Evolutionary conservation across 2,113 vertebrate species (phyloP).

Genomic region (Strigops habroptila): DNA sequence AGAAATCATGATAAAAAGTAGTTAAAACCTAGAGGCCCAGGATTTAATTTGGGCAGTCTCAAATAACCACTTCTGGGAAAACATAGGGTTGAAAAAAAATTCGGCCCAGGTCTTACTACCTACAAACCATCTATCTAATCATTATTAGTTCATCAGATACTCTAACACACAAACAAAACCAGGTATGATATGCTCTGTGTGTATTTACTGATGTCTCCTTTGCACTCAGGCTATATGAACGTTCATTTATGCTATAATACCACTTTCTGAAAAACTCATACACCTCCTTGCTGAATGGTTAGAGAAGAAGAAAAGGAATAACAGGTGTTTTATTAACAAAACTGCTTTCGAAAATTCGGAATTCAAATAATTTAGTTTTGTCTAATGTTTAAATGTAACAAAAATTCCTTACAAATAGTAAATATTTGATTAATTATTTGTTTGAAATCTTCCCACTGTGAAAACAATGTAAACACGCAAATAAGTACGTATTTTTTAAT

Average conservation of each 20-base stretch:
- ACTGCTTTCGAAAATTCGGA: background rate
- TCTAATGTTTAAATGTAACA: background rate
- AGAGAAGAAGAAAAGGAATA: background rate
- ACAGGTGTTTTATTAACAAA: background rate
- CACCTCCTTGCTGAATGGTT: background rate
- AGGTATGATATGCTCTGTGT: background rate
- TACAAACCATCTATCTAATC: background rate
- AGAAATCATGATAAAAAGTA: background rate
- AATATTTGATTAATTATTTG: background rate
- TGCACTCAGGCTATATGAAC: background rate
- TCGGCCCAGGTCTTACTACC: background rate
- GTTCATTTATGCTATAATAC: background rate
- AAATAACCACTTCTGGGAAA: background rate
- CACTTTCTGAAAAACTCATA: background rate
- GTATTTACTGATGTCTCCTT: background rate
- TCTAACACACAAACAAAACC: background rate
- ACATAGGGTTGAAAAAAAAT: background rate
- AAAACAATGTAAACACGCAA: background rate
- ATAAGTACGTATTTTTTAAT: background rate
- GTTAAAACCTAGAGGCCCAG: background rate
- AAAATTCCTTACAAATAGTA: background rate
- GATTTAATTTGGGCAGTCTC: background rate
- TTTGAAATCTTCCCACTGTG: background rate
- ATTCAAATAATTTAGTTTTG: background rate
- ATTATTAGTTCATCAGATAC: constrained; percentile 33